phyloP scores from a whole-genome alignment of 2,888 invertebrate genomes.

The Rotaria macrura region DNA sequence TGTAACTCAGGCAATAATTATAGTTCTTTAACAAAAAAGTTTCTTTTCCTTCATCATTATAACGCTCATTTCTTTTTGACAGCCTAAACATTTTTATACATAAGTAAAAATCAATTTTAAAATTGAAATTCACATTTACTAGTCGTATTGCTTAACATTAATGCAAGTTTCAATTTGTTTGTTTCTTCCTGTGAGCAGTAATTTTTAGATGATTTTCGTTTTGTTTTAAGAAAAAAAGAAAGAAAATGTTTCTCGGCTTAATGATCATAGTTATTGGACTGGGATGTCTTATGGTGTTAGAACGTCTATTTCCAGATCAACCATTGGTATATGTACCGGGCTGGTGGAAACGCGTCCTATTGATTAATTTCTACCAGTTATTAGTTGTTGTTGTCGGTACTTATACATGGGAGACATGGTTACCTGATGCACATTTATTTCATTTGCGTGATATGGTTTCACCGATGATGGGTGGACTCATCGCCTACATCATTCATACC shows the following conservation, averaged over 20 bases:
- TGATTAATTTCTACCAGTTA: not conserved
- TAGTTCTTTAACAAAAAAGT: no score
- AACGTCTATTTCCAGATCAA: constrained; percentile 6
- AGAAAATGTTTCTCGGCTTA: not conserved
- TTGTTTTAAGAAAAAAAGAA: not conserved
- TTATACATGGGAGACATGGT: not conserved
- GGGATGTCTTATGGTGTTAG: not conserved
- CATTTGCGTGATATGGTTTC: not conserved
- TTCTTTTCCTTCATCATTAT: no score
- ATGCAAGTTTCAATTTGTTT: no score
- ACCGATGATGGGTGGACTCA: not conserved
- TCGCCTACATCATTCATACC: not conserved
- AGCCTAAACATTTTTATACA: no score
- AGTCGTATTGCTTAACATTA: no score
- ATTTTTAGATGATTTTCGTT: no score
- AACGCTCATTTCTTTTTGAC: no score
- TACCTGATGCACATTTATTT: not conserved
- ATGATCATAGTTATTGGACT: not conserved
- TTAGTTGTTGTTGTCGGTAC: not conserved
- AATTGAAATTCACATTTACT: no score
- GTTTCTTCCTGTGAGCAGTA: no score
- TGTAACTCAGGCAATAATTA: no score
- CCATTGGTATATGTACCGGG: not conserved
- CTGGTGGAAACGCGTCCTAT: not conserved
- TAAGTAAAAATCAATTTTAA: no score